phyloP scores from a whole-genome alignment of 2,113 vertebrate species.

The Mesitornis unicolor region DNA sequence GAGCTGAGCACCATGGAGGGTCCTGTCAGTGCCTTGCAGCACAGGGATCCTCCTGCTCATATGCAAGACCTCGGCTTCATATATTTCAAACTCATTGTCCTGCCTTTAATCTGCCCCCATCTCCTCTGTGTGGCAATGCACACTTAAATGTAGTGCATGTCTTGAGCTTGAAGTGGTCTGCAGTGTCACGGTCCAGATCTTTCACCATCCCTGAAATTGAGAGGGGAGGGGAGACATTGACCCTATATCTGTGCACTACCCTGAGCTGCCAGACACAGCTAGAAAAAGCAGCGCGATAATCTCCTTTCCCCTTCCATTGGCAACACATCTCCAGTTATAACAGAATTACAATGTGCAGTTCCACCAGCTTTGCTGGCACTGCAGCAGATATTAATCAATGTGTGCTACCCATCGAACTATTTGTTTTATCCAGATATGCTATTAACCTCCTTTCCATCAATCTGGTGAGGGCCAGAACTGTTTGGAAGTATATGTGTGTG shows the following conservation, averaged over 20 bases:
- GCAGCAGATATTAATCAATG: conserved; percentile 15
- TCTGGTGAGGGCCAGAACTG: neutral
- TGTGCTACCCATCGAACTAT: neutral
- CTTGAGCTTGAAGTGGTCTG: neutral
- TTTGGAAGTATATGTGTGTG: neutral
- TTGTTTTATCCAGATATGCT: conserved; percentile 36
- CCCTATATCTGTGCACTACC: neutral
- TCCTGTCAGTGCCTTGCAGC: rapidly evolving
- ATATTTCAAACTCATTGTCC: neutral
- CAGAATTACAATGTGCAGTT: neutral
- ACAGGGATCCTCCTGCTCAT: neutral
- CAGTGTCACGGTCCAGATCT: rapidly evolving
- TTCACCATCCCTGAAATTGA: neutral
- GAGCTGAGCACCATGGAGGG: neutral
- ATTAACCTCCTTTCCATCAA: conserved; percentile 54
- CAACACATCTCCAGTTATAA: neutral
- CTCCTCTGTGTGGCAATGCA: neutral
- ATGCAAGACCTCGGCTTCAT: rapidly evolving
- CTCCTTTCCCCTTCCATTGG: neutral
- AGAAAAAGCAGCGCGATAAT: neutral
- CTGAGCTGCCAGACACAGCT: neutral
- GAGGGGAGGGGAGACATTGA: neutral
- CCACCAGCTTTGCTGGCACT: neutral
- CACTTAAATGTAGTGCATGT: rapidly evolving
- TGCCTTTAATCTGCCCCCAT: neutral